Evolutionary conservation across 1,140 invertebrate species (phyloP), one percentile per base, ranked within the genome.

Genomic region (Calephelis virginiensis): DNA sequence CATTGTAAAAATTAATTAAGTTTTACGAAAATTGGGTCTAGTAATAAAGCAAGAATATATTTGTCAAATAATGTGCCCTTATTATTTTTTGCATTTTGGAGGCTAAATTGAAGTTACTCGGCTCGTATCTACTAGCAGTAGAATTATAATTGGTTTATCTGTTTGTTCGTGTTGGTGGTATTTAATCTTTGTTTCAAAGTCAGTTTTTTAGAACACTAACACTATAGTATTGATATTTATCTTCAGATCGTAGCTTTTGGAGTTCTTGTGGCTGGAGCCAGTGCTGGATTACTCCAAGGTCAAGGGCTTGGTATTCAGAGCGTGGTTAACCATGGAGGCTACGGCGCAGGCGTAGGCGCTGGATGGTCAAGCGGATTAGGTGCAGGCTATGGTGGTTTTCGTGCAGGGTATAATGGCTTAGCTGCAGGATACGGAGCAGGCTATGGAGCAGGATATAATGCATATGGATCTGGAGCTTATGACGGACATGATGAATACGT

Each of bases 221-320:
- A 38, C 10, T 37, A 11, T 37, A 11, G 6, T 43, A 11, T 61
- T 45, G 8, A 12, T 10, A 5, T 49, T 69, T 37, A 49, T 50
- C 46, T 72, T 59, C 46, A 79, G 76, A 71, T 80, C 38, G 46
- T 74, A 70, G 72, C 76, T 66, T 77, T 81, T 67, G 73, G 77
- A 17, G 74, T 74, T 13, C 49, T 83, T 10, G 45, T 81, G 76
- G 77, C 74, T 28, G 76, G 72, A 17, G 79, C 81, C 69, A 82
- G 71, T 50, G 81, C 78, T 70, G 76, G 76, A 62, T 71, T 71
- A 12, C 61, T 77, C 49, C 71, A 70, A 28, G 75, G 75, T 9
- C 76, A 77, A 56, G 85, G 82, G 43, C 77, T 83, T 12, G 85
- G 83, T 13, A 81, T 81, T 7, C 82, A 85, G 62, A 85, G 79